Base-by-base conservation (phyloP, 2,888 invertebrate species). In the Lasioglossum malachurum region DNA sequence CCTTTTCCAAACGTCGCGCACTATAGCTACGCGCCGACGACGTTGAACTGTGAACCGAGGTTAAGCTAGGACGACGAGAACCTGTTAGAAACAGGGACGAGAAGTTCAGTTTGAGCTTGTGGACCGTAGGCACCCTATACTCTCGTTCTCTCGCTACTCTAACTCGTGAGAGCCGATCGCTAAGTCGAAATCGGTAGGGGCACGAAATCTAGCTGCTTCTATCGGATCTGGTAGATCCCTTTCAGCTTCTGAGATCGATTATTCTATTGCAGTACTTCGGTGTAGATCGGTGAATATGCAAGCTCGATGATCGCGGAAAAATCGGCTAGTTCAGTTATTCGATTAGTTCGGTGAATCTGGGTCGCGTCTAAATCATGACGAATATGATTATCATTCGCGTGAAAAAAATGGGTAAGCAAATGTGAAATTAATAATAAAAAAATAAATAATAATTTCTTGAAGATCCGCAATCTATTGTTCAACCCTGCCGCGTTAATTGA, bases 11-110 rank as follows among this genome's bases (percentile, higher is more conserved):
- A 88, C 97, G 96, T 94, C 97, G 97, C 91, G 97, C 96, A 94
- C 98, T 98, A 95, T 98, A 98, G 95, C 98, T 98, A 94, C 97
- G 97, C 88, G 98, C 97, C 77, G 98, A 98, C 87, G 97, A 98
- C 92, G 97, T 97, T 95, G 97, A 97, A 96, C 98, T 98, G 95
- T 98, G 98, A 93, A 98, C 96, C 89, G 98, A 98, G 91, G 97
- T 97, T 96, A 98, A 96, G 96, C 98, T 98, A 96, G 98, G 98
- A 96, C 98, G 97, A 96, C 98, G 96, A 94, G 98, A 98, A 96
- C 98, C 98, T 98, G 96, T 31, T 23, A 69, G 49, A 75, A 77
- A 78, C 46, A 75, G 69, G 38, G 41, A 23, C 27, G 67, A 67
- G 23, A 31, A 31, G 35, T 79, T 83, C 41, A 85, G 72, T 79